Evolutionary conservation across 2,888 invertebrate species (phyloP).

Genomic region (Drosophila fungiperda): DNA sequence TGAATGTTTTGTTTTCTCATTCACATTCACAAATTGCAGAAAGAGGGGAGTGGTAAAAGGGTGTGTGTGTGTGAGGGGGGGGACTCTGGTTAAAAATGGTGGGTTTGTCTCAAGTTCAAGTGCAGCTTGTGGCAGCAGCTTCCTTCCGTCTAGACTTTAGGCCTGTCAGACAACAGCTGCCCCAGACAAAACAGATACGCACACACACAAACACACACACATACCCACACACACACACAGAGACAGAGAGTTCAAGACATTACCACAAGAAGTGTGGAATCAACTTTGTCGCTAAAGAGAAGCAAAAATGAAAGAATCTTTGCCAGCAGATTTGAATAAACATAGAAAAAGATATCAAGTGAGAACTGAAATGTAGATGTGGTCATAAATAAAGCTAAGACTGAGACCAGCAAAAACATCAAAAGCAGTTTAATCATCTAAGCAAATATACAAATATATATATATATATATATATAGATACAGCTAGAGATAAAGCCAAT

Average conservation of each 20-base stretch:
- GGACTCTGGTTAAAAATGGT: not conserved
- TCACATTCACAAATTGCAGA: conserved; percentile 12
- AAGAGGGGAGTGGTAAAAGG: not conserved
- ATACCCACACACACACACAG: not conserved
- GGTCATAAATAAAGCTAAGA: conserved; percentile 55
- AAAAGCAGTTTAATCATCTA: conserved; percentile 35
- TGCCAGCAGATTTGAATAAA: conserved; percentile 60
- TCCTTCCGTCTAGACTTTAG: conserved; percentile 48
- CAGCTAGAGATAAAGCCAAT: conserved; percentile 20
- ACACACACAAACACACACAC: not conserved
- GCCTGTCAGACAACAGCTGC: conserved; percentile 38
- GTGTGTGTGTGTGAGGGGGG: not conserved
- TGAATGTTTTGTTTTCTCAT: conserved; percentile 44
- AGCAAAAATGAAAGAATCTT: conserved; percentile 6
- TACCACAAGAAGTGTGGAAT: conserved; percentile 24
- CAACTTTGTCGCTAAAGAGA: conserved; percentile 36
- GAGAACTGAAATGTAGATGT: conserved; percentile 68
- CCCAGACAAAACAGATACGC: conserved; percentile 34
- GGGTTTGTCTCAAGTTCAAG: conserved; percentile 69
- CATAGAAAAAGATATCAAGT: conserved; percentile 42
- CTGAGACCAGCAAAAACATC: conserved; percentile 22
- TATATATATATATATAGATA: not conserved
- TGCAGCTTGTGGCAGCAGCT: conserved; percentile 60
- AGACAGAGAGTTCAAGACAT: conserved; percentile 40
- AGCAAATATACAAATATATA: conserved; percentile 24